Evolutionary conservation across 2,888 invertebrate genomes (phyloP), one percentile per base, ranked within the genome.

Genomic region (Heliconius hortense): DNA sequence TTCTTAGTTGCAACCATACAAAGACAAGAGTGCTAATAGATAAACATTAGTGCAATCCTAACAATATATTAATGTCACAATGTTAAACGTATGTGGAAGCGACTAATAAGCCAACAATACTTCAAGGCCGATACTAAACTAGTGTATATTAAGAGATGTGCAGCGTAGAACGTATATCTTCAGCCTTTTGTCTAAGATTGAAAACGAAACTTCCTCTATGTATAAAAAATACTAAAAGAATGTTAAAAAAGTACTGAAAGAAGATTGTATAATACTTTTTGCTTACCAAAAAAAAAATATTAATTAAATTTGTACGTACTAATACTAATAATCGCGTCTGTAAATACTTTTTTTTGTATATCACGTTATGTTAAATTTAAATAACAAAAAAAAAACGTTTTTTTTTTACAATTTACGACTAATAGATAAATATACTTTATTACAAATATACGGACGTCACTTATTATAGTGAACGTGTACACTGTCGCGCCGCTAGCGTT

Each of bases 81-180:
- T 83, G 82, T 82, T 82, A 83, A 77, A 79, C 77, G 78, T 80
- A 77, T 83, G 84, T 83, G 88, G 86, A 86, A 82, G 83, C 83
- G 81, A 84, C 84, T 87, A 88, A 90, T 89, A 87, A 89, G 89
- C 87, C 87, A 89, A 91, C 88, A 89, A 87, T 86, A 86, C 84
- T 71, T 88, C 90, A 92, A 92, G 91, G 91, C 77, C 81, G 79
- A 78, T 76, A 72, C 79, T 79, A 80, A 83, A 83, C 82, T 79
- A 80, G 78, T 79, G 79, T 78, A 78, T 78, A 80, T 79, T 78
- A 79, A 79, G 75, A 72, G 72, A 72, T 48, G 48, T 67, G 21
- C 64, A 75, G 69, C n/a, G 39, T 63, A 53, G 62, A 39, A 73
- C 66, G 64, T 28, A 67, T 11, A 64, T 39, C 31, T 63, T 48